Conservation (phyloP, 2,888 invertebrate species). For the Athalia circularis region DNA sequence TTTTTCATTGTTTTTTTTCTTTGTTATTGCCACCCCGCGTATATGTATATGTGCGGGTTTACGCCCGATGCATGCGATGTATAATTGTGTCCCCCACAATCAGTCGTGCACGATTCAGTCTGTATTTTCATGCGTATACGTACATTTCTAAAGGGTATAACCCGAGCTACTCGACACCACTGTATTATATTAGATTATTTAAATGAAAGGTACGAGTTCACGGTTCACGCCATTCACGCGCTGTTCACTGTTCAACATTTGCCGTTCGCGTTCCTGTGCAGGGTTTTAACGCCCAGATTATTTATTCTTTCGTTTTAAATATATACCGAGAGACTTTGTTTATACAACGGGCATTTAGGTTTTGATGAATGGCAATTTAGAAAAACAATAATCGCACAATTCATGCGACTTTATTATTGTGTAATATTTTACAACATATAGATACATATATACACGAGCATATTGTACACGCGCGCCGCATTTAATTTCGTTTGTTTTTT, state of each 20-base stretch:
- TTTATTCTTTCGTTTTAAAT: conserved; percentile 24
- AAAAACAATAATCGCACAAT: conserved; percentile 1
- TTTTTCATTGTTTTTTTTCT: no score
- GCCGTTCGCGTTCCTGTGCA: no score
- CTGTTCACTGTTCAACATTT: not conserved
- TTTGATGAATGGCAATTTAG: not conserved
- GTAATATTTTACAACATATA: not conserved
- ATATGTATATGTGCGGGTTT: not conserved
- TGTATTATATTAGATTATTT: conserved; percentile 32
- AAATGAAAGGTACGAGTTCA: conserved; percentile 12
- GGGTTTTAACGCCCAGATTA: conserved; percentile 7
- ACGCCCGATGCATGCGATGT: not conserved
- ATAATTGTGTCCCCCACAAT: not conserved
- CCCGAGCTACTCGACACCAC: not conserved
- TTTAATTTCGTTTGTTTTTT: no score
- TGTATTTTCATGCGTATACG: not conserved
- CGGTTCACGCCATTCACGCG: not conserved
- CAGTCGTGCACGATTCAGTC: no score
- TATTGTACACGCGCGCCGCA: no score
- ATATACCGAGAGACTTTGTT: no score
- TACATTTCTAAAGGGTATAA: not conserved
- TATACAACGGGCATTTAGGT: no score
- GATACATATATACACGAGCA: not conserved
- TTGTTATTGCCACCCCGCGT: no score
- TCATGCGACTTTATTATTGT: not conserved